Percentiles rank a stretch among this genome's conserved stretches.
phyloP scores from a whole-genome alignment of 2,888 invertebrate genomes.

The Tanypteryx hageni region DNA sequence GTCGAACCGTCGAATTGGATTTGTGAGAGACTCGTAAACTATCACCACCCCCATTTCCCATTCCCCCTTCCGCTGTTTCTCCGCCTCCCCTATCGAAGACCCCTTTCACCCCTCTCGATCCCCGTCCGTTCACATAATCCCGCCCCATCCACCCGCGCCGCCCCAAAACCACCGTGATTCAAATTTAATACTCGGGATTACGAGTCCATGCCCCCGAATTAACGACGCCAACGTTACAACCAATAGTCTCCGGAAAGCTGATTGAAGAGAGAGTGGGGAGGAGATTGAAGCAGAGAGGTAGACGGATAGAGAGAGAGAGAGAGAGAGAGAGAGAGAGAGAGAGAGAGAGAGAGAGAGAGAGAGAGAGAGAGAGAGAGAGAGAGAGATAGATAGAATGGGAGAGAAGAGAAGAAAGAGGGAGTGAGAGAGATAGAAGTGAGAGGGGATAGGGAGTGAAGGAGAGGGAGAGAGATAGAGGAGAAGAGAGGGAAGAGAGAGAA shows the following conservation, averaged over 20 bases:
- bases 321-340: too few species aligned
- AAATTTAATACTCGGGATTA: slow-evolving; percentile 29
- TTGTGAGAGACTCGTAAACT: slow-evolving; percentile 5
- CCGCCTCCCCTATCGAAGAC: not conserved
- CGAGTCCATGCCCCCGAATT: slow-evolving; percentile 5
- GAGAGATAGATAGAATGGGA: too few species aligned
- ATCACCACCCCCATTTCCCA: not conserved
- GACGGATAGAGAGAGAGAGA: too few species aligned
- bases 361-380: too few species aligned
- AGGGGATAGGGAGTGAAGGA: too few species aligned
- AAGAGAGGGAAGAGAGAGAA: too few species aligned
- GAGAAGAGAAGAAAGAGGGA: too few species aligned
- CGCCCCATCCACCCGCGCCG: not conserved
- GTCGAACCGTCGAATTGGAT: slow-evolving; percentile 4
- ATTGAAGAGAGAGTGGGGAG: not conserved
- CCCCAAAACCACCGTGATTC: not conserved
- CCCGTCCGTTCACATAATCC: not conserved
- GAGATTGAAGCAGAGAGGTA: too few species aligned
- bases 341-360: too few species aligned
- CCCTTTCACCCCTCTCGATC: not conserved
- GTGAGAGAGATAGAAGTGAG: too few species aligned
- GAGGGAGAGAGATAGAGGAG: too few species aligned
- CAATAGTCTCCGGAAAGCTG: not conserved
- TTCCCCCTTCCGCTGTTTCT: not conserved
- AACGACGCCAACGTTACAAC: not conserved